Conservation (phyloP, 2,888 invertebrate genomes). For the Harmothoe impar region DNA sequence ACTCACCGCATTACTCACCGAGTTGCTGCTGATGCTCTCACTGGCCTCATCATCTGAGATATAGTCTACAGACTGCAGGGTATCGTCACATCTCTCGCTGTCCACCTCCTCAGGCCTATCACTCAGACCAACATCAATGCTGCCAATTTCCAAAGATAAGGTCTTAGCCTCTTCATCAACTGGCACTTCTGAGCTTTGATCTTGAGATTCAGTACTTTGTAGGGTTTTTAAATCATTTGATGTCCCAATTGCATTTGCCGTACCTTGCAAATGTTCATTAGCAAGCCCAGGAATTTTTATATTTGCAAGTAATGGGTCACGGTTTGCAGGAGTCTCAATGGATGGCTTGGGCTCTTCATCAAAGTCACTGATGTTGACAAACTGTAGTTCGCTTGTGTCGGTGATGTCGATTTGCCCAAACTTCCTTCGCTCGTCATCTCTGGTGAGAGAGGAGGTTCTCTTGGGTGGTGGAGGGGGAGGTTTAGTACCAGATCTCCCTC, state of each 20-base stretch:
- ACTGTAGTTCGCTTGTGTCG: not conserved
- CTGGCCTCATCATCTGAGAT: not conserved
- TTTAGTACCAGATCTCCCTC: not conserved
- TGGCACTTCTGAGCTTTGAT: no score
- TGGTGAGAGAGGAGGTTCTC: slow-evolving; percentile 16
- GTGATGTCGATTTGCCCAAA: not conserved
- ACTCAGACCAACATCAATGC: not conserved
- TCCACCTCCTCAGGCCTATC: not conserved
- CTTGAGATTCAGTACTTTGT: no score
- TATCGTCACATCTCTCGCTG: not conserved
- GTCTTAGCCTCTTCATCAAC: no score
- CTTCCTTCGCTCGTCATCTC: not conserved
- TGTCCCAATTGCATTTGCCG: no score
- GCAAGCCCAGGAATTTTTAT: no score
- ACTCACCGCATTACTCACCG: not conserved
- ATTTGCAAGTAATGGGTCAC: no score
- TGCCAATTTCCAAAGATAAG: not conserved
- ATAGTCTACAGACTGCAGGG: slow-evolving; percentile 4
- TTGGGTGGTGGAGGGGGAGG: slow-evolving; percentile 13
- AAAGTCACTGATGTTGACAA: slow-evolving; percentile 1
- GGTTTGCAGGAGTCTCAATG: no score
- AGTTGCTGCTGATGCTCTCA: not conserved
- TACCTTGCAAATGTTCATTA: no score
- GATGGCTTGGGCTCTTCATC: not conserved
- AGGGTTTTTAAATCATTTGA: no score